phyloP scores from a whole-genome alignment of 2,888 invertebrate species.

The Zhuqinia jingwanae region DNA sequence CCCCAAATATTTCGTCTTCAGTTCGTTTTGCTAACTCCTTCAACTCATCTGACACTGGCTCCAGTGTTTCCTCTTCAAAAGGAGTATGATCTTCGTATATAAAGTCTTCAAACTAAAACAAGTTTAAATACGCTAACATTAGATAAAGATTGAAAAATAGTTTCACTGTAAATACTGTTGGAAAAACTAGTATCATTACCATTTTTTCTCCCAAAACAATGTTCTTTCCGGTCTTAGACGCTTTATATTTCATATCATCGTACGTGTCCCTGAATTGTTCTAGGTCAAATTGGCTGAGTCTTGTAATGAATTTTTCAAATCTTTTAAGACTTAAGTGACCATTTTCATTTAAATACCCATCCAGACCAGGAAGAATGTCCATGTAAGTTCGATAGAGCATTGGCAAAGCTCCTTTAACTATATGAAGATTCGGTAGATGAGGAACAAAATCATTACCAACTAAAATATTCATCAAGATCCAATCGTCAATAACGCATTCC shows the following conservation, averaged over 20 bases:
- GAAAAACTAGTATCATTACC: slow-evolving; percentile 70
- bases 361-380: slow-evolving; percentile 90
- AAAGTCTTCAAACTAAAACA: slow-evolving; percentile 75
- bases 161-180: too few relatives aligned
- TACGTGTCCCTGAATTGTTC: slow-evolving; percentile 89
- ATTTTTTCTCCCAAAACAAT: slow-evolving; percentile 80
- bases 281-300: slow-evolving; percentile 87
- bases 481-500: slow-evolving; percentile 97
- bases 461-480: slow-evolving; percentile 97
- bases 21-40: slow-evolving; percentile 85
- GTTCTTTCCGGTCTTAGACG: slow-evolving; percentile 88
- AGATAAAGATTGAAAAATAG: too few relatives aligned
- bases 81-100: slow-evolving; percentile 74
- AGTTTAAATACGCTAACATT: too few relatives aligned
- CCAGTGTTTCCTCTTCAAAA: slow-evolving; percentile 75
- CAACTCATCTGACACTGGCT: slow-evolving; percentile 82
- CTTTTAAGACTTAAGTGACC: slow-evolving; percentile 91
- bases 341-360: slow-evolving; percentile 96
- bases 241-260: slow-evolving; percentile 92
- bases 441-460: slow-evolving; percentile 99
- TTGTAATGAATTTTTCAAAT: slow-evolving; percentile 91
- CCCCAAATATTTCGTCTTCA: slow-evolving; percentile 83
- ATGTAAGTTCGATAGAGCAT: slow-evolving; percentile 94
- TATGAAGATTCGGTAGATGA: slow-evolving; percentile 96
- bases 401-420: slow-evolving; percentile 93